These are phyloP conservation scores for Limnephilus auricula DNA, from an alignment of 2,888 invertebrate genomes.

Conservation along the genomic window DNA sequence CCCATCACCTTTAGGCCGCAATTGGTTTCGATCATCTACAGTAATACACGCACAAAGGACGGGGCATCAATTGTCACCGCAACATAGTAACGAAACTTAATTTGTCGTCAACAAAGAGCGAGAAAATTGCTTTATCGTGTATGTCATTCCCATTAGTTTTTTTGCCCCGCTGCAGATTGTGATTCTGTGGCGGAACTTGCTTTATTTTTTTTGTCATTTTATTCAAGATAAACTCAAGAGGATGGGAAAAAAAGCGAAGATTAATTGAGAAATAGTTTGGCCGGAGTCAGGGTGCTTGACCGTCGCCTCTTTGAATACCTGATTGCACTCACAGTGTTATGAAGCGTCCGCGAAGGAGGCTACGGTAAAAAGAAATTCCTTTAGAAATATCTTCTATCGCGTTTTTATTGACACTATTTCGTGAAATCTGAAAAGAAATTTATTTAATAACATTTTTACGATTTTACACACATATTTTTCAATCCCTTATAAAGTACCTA, in stretches of 20 bases:
- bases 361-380: neutral
- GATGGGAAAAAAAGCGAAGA: conserved; percentile 48
- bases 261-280: conserved; percentile 53
- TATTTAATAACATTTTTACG: neutral
- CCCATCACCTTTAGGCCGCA: neutral
- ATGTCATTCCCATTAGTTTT: conserved; percentile 63
- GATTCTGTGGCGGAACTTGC: conserved; percentile 51
- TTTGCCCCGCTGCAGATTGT: conserved; percentile 48
- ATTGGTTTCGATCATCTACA: neutral
- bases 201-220: conserved; percentile 44
- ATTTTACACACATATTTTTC: too few relatives aligned
- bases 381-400: neutral
- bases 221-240: conserved; percentile 39
- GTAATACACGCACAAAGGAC: conserved; percentile 28
- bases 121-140: conserved; percentile 63
- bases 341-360: neutral
- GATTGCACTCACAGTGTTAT: conserved; percentile 16
- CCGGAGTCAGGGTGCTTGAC: conserved; percentile 45
- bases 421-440: neutral
- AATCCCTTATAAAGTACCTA: neutral
- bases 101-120: conserved; percentile 64
- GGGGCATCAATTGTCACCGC: conserved; percentile 44
- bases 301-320: conserved; percentile 41
- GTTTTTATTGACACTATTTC: neutral
- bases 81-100: conserved; percentile 64